Evolutionary conservation across 2,888 invertebrate genomes (phyloP), one percentile per base, ranked within the genome.

Genomic region (Plebejus melissa): DNA sequence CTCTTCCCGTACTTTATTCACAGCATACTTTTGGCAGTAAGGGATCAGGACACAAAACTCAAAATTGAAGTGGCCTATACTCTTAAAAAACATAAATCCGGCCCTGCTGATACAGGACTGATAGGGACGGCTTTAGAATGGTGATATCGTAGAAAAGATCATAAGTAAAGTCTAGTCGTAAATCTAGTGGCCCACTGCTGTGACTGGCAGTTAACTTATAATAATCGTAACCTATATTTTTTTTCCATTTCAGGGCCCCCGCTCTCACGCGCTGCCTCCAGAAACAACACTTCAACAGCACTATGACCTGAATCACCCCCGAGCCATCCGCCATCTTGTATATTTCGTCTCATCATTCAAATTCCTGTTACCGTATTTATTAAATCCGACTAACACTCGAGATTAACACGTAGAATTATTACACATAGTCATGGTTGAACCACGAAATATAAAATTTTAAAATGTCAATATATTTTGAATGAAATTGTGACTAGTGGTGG

Each of bases 191-290:
- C 38, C 38, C 38, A 38, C 38, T 38, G 38, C 5, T 5, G 5
- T 38, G 38, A 5, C 38, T 38, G 38, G 38, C 36, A 5, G 0
- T 38, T 5, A 38, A 0, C 5, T 38, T 38, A 38, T 38, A 38
- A 5, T 6, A 46, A 46, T 9, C 46, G 9, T 46, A 54, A 54
- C 13, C 54, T 16, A 54, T 54, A 13, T 54, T 54, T 16, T 50
- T 50, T 78, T 87, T 86, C 81, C 82, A 76, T 92, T 91, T 22
- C 91, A 94, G 94, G 83, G 90, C 94, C 76, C 93, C 93, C 60
- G 89, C 90, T 79, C 88, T 94, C 77, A 93, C 92, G 78, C 86
- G 93, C 79, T 94, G 94, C 83, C 84, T 92, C 69, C 93, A 91
- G 83, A 83, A 88, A 78, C 87, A 88, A 80, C 87, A 85, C 78